Base-by-base conservation (phyloP, 53 echinoderm and acorn worm species). In the Temnopleurus reevesii region DNA sequence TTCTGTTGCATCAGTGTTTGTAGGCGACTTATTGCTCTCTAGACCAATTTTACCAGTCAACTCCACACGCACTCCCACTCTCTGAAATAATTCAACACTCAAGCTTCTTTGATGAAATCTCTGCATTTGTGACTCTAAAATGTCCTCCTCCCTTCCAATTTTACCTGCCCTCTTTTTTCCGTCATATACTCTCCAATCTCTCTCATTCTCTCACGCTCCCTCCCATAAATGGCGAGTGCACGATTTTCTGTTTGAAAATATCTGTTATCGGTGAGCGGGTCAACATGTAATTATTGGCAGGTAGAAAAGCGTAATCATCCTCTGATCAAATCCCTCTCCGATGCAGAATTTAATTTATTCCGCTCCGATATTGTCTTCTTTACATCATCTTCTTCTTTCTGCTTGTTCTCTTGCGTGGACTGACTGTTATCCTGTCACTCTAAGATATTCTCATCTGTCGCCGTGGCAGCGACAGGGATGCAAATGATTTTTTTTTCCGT, bases 241-340 rank as follows among this genome's bases (percentile, higher is more conserved):
- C 15, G 54, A 30, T 83, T 51, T 66, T 87, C 44, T 87, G 46
- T 87, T 87, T 49, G 88, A 71, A 54, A 87, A 59, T 46, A 66
- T 64, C 71, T 87, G 71, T 87, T 66, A 66, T 47, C 51, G 65
- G 65, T 29, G 65, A 87, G 49, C 71, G 46, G 88, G 88, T 87
- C 88, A 87, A 66, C 88, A 66, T 46, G 88, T 87, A 87, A 87
- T 87, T 66, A 87, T 87, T 87, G 65, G 46, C 71, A 87, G 88
- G 71, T 87, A 87, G 88, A 66, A 46, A 51, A 53, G 65, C 49
- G 65, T 87, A 87, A 87, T 87, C 88, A 87, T 87, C 88, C 47
- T 71, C 71, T 87, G 65, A 87, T 87, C 71, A 66, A 51, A 87
- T 87, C 88, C 71, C 46, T 53, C 85, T 85, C 60, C 41, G 60